Evolutionary conservation across 1,140 invertebrate genomes (phyloP).

Genomic region (Ruditapes philippinarum): DNA sequence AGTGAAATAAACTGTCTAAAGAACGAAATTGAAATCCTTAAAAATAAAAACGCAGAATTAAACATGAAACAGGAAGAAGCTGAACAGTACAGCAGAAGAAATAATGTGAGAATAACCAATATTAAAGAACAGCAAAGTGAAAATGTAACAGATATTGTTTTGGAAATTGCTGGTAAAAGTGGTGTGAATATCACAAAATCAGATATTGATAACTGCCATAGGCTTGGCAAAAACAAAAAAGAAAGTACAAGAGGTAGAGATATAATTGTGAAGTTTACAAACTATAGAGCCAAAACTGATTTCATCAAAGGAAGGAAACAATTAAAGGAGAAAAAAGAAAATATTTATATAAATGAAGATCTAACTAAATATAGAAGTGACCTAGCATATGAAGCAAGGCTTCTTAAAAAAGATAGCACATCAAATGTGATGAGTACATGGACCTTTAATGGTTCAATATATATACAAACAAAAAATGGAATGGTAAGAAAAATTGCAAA

Average conservation of each 20-base stretch:
- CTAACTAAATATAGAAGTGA: slow-evolving; percentile 4
- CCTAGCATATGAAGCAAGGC: neutral
- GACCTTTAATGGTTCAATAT: too few species aligned
- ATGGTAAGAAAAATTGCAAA: too few species aligned
- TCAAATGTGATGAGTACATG: too few species aligned
- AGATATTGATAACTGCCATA: neutral
- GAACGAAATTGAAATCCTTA: neutral
- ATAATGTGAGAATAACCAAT: neutral
- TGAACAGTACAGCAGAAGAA: neutral
- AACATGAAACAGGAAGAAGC: neutral
- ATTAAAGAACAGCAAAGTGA: neutral
- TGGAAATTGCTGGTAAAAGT: neutral
- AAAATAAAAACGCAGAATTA: neutral
- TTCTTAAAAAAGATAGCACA: too few species aligned
- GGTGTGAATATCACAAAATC: neutral
- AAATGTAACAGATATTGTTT: neutral
- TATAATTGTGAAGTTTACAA: slow-evolving; percentile 2
- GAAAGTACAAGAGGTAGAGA: neutral
- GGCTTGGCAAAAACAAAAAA: neutral
- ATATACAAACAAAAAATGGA: too few species aligned
- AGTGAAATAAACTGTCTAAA: neutral
- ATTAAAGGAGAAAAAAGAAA: neutral
- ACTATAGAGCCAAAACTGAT: neutral
- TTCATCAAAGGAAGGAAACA: neutral
- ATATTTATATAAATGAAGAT: slow-evolving; percentile 2